Evolutionary conservation across 2,888 invertebrate species (phyloP), one percentile per base, ranked within the genome.

Genomic region (Rhingia campestris): DNA sequence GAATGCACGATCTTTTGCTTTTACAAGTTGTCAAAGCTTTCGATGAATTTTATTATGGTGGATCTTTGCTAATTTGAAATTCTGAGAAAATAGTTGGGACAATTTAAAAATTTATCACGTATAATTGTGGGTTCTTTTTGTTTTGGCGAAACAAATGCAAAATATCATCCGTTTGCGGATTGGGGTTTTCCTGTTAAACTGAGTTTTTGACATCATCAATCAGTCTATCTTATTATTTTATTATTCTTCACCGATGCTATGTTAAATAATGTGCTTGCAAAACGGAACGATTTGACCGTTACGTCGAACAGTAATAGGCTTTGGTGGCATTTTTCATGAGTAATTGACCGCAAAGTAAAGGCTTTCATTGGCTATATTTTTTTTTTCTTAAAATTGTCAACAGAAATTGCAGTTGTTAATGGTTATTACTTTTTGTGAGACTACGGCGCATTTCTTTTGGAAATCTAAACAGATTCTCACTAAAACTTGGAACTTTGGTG

Each of bases 91-190:
- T 59, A 39, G 22, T 12, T 64, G 58, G 58, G 51, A 32, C 45
- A 76, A 76, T 81, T 76, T 49, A 53, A 70, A 81, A 76, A 70
- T 64, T 58, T 76, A 58, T 81, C 81, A 81, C 81, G 81, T 70
- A 73, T 9, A 59, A 37, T 63, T 47, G 54, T 43, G 33, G 35
- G 33, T 41, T 32, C 1, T 12, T 33, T 9, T 43, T 66, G 10
- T 51, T 72, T 72, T 53, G 61, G 61, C 43, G 12, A 35, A 54
- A 54, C 61, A 63, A 53, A 30, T 63, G 53, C 59, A 49, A 72
- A 72, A 53, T 61, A 61, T 72, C 72, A 35, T 7, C 10, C 9
- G 30, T 9, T 53, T 35, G 53, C 5, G 14, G 10, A 9, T 30
- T 37, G 2, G 10, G n/a, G 37, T 39, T 54, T 58, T 61, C n/a